Evolutionary conservation across 2,113 vertebrate genomes (phyloP).

Genomic region (Lycaon pictus): DNA sequence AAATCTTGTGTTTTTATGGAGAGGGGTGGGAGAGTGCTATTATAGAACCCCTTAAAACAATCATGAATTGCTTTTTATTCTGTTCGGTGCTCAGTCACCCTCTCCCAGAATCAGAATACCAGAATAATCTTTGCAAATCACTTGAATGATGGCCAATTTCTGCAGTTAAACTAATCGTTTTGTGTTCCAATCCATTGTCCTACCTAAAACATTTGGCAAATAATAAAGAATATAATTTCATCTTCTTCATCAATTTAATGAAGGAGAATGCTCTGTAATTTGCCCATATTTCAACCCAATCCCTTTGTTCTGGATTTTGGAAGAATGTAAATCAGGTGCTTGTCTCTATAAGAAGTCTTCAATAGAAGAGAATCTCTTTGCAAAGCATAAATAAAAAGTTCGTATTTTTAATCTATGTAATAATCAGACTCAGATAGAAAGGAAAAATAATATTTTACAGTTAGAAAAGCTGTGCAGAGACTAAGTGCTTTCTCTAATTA

Average conservation of each 20-base stretch:
- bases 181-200: background rate
- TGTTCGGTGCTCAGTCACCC: background rate
- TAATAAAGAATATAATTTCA: background rate
- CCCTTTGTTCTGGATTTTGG: background rate
- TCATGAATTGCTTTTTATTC: background rate
- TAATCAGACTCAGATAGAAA: background rate
- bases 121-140: constrained; percentile 55
- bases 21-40: background rate
- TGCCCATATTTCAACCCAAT: background rate
- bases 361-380: background rate
- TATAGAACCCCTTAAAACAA: background rate
- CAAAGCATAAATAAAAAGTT: background rate
- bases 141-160: background rate
- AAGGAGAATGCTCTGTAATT: background rate
- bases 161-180: constrained; percentile 1
- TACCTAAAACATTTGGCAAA: background rate
- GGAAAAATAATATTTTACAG: background rate
- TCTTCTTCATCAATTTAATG: background rate
- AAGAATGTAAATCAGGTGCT: background rate
- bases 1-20: background rate
- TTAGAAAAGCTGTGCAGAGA: background rate
- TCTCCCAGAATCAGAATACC: constrained; percentile 20
- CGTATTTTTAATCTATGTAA: background rate
- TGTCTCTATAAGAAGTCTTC: background rate
- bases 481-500: background rate